A percentile compares a stretch with the other conserved stretches of the same genome.
Conservation (phyloP, 2,888 invertebrate species). For the Amphipoea oculea region DNA sequence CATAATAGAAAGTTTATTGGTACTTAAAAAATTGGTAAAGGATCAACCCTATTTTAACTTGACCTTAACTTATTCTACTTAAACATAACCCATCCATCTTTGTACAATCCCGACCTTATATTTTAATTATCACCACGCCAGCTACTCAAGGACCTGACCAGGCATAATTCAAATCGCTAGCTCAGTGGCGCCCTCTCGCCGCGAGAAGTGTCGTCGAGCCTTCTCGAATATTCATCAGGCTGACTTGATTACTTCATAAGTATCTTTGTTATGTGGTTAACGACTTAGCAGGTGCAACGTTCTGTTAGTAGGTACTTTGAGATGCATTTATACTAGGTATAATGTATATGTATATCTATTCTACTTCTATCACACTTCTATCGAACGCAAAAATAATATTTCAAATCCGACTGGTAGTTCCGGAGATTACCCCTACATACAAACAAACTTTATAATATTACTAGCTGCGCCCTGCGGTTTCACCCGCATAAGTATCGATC, state of each 20-base stretch:
- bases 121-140: slow-evolving; percentile 70
- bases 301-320: neutral
- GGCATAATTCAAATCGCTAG: slow-evolving; percentile 82
- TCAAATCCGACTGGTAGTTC: too few species aligned
- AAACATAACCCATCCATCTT: neutral
- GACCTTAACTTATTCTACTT: neutral
- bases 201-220: slow-evolving; percentile 74
- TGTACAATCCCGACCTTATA: slow-evolving; percentile 54
- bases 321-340: neutral
- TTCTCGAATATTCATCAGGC: slow-evolving; percentile 86
- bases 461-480: too few species aligned
- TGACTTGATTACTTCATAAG: slow-evolving; percentile 78
- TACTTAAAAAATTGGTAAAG: neutral
- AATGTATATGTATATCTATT: too few species aligned
- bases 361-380: too few species aligned
- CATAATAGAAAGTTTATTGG: neutral
- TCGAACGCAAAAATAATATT: too few species aligned
- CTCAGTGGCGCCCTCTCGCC: slow-evolving; percentile 79
- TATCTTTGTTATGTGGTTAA: slow-evolving; percentile 54
- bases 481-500: too few species aligned
- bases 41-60: neutral
- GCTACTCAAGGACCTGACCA: slow-evolving; percentile 76
- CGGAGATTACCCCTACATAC: too few species aligned
- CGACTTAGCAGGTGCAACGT: slow-evolving; percentile 17
- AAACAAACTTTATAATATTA: too few species aligned